Percentiles rank a stretch among this genome's conserved stretches.
phyloP scores from a whole-genome alignment of 2,113 vertebrate genomes.

The Limanda limanda region DNA sequence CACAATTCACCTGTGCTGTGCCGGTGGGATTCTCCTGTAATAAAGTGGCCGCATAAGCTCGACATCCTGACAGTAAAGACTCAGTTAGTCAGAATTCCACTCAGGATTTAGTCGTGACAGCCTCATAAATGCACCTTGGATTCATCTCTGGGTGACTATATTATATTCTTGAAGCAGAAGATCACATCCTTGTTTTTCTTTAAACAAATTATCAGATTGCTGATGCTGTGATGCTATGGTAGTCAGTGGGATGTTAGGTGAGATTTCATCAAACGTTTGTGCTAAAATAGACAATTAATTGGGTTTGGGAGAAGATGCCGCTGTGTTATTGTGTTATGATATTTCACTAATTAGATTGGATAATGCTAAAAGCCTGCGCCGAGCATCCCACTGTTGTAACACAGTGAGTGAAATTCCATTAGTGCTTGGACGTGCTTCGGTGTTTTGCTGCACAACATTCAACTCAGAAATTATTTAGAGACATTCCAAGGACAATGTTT shows the following conservation, averaged over 20 bases:
- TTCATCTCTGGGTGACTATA: slow-evolving; percentile 19
- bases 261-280: slow-evolving; percentile 70
- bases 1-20: slow-evolving; percentile 37
- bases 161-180: neutral
- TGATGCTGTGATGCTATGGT: slow-evolving; percentile 35
- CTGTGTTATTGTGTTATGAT: slow-evolving; percentile 66
- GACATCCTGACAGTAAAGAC: slow-evolving; percentile 57
- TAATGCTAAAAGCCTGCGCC: slow-evolving; percentile 57
- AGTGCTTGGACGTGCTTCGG: slow-evolving; percentile 28
- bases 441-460: slow-evolving; percentile 3
- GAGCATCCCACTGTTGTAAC: slow-evolving; percentile 41
- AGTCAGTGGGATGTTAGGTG: slow-evolving; percentile 63
- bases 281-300: slow-evolving; percentile 68
- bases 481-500: slow-evolving; percentile 40
- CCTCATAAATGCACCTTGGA: slow-evolving; percentile 35
- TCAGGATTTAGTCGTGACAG: slow-evolving; percentile 47
- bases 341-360: slow-evolving; percentile 74
- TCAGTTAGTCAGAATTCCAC: slow-evolving; percentile 39
- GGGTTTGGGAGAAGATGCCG: slow-evolving; percentile 62
- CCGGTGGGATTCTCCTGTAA: slow-evolving; percentile 54
- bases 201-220: slow-evolving; percentile 25
- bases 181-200: neutral
- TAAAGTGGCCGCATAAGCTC: slow-evolving; percentile 64
- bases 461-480: slow-evolving; percentile 40
- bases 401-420: slow-evolving; percentile 50